phyloP scores from a whole-genome alignment of 2,113 vertebrate genomes.

The Setophaga kirtlandii region DNA sequence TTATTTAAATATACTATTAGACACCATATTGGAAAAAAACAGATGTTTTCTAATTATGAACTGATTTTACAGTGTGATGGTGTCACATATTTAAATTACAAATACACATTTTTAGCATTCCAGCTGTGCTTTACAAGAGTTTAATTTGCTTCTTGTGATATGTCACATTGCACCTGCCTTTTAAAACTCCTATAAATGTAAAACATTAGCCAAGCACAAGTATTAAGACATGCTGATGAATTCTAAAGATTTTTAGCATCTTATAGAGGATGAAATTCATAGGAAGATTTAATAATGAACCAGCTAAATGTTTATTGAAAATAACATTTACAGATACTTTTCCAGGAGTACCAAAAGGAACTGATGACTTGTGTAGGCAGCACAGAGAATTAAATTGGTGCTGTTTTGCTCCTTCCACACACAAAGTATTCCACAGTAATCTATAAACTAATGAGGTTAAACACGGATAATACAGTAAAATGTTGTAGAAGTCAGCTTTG shows the following conservation, averaged over 20 bases:
- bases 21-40: slow-evolving; percentile 80
- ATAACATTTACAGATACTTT: slow-evolving; percentile 81
- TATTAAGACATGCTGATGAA: slow-evolving; percentile 79
- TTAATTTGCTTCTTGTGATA: slow-evolving; percentile 86
- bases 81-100: slow-evolving; percentile 88
- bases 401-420: not conserved
- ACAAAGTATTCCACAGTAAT: not conserved
- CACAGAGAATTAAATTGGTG: slow-evolving; percentile 41
- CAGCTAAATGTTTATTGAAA: slow-evolving; percentile 74
- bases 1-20: slow-evolving; percentile 88
- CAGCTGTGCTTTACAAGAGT: slow-evolving; percentile 86
- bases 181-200: slow-evolving; percentile 84
- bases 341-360: slow-evolving; percentile 50
- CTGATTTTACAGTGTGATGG: slow-evolving; percentile 85
- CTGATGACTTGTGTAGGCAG: slow-evolving; percentile 48
- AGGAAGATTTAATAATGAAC: slow-evolving; percentile 73
- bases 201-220: slow-evolving; percentile 79
- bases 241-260: slow-evolving; percentile 72
- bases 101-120: slow-evolving; percentile 87
- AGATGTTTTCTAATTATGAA: slow-evolving; percentile 88
- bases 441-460: slow-evolving; percentile 28
- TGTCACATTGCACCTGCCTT: slow-evolving; percentile 85
- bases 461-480: not conserved
- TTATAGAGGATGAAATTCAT: slow-evolving; percentile 68
- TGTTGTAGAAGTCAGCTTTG: slow-evolving; percentile 9